Percentiles rank a stretch among this genome's conserved stretches.
Conservation (phyloP, 2,888 invertebrate species). For the Acleris cristana region DNA sequence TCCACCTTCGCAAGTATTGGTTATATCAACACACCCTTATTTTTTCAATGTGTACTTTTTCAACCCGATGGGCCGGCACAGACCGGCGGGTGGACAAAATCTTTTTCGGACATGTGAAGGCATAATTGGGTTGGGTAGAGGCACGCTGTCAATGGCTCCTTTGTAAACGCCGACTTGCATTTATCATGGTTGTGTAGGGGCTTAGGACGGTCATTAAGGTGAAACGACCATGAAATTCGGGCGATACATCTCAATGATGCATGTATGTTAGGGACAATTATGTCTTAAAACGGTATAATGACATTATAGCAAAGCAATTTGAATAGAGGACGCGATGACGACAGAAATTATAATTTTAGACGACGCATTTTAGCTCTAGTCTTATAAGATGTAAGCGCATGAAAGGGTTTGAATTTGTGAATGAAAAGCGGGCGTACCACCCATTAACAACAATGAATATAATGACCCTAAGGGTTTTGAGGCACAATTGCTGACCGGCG, state of each 20-base stretch:
- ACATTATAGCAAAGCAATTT: conserved; percentile 49
- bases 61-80: conserved; percentile 48
- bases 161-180: conserved; percentile 71
- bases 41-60: conserved; percentile 47
- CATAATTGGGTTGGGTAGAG: conserved; percentile 68
- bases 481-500: conserved; percentile 16
- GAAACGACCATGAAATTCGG: conserved; percentile 76
- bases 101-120: conserved; percentile 51
- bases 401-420: conserved; percentile 19
- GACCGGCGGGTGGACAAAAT: conserved; percentile 58
- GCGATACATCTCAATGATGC: conserved; percentile 64
- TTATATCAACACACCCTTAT: conserved; percentile 26
- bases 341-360: conserved; percentile 21
- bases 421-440: conserved; percentile 25
- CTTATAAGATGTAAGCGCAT: conserved; percentile 17
- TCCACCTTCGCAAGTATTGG: conserved; percentile 31
- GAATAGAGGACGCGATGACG: conserved; percentile 35
- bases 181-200: conserved; percentile 70
- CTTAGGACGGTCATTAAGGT: conserved; percentile 60
- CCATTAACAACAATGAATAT: conserved; percentile 27
- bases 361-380: conserved; percentile 18
- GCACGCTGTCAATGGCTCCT: conserved; percentile 64
- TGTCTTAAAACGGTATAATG: conserved; percentile 62
- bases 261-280: conserved; percentile 67
- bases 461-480: conserved; percentile 27